Base-by-base conservation (phyloP, 2,797 vertebrate species). In the Dermochelys coriacea region DNA sequence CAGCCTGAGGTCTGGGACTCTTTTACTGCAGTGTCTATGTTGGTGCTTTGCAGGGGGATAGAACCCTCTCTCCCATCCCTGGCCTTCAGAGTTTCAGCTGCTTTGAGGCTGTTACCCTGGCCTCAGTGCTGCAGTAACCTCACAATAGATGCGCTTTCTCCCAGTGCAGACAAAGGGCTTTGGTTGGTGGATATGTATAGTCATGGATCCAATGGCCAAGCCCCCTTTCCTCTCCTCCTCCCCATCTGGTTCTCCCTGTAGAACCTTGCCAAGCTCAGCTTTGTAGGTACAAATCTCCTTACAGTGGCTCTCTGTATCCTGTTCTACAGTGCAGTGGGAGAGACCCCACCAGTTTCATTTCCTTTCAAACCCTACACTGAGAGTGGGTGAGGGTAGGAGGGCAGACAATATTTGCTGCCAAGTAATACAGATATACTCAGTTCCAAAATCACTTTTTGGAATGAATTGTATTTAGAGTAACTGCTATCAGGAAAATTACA, bases 21-120 rank as follows among this genome's bases (percentile, higher is more conserved):
- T 14, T 54, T 3, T 0, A 0, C 2, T 5, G 4, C 75, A 11
- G 5, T 21, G 87, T 68, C 25, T 34, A 4, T 37, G 45, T 47
- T 10, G 55, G 16, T 50, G 18, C n/a, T 12, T 80, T 51, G 75
- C 6, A 49, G 51, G 18, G 15, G 77, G 9, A 8, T 25, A 37
- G 51, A 87, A 55, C 1, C 12, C 31, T 68, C 64, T 37, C 64
- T n/a, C 34, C 64, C 8, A 68, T 37, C 18, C 1, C 27, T n/a
- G 54, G 3, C 12, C 45, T 82, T 14, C 21, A 31, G 81, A 55
- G 89, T 84, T 91, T 31, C 23, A 34, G 6, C 5, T 61, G 21
- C 64, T 80, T 77, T 34, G 25, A 41, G 23, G 3, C 12, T 85
- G 5, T 6, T 90, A 6, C 19, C 54, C 0, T 10, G 47, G 71